These are phyloP conservation scores for Stenodema calcarata DNA, from an alignment of 2,888 invertebrate species.

Conservation along the genomic window DNA sequence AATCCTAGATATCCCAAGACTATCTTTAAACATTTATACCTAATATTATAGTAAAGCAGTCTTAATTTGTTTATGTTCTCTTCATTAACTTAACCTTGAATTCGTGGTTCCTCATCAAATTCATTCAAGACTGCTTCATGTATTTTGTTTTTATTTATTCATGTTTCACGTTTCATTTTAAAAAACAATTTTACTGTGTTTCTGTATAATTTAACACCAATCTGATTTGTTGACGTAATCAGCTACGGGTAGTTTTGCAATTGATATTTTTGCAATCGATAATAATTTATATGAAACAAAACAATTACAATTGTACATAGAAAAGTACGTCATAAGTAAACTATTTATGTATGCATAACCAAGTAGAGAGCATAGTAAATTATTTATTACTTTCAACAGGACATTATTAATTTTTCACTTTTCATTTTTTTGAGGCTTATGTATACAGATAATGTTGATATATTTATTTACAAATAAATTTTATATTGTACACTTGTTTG, in stretches of 20 bases:
- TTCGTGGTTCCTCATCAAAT: conserved; percentile 36
- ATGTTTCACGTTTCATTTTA: neutral
- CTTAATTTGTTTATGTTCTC: neutral
- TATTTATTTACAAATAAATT: conserved; percentile 50
- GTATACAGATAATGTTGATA: conserved; percentile 41
- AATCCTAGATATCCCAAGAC: neutral
- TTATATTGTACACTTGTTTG: conserved; percentile 28
- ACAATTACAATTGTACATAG: conserved; percentile 22
- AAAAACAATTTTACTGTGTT: neutral
- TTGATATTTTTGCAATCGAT: conserved; percentile 36
- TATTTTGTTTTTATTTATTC: neutral
- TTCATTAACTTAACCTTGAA: neutral
- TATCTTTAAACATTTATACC: neutral
- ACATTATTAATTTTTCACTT: conserved; percentile 32
- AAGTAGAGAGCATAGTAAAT: conserved; percentile 39
- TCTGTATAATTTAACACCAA: conserved; percentile 15
- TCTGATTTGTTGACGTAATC: conserved; percentile 29
- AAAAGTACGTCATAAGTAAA: neutral
- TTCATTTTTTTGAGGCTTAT: conserved; percentile 31
- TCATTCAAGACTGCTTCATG: conserved; percentile 33
- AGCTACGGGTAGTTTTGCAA: conserved; percentile 39
- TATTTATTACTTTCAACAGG: conserved; percentile 35
- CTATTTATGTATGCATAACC: conserved; percentile 38
- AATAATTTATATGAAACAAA: conserved; percentile 4
- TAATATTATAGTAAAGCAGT: neutral